phyloP scores from a whole-genome alignment of 2,888 invertebrate species.

The Macaria notata region DNA sequence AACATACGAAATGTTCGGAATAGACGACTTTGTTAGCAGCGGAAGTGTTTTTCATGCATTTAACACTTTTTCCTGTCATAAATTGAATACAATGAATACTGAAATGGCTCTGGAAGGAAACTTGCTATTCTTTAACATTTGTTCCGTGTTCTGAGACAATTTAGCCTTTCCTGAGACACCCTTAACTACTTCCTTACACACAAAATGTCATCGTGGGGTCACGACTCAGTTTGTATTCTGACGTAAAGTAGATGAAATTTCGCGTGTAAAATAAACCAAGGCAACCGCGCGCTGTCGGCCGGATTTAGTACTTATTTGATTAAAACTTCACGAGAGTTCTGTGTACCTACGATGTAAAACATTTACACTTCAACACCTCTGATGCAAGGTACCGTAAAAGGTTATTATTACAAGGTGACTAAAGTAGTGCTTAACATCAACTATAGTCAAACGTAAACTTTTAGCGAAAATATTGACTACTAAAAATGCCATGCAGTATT shows the following conservation, averaged over 20 bases:
- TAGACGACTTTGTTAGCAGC: background rate
- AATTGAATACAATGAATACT: constrained; percentile 8
- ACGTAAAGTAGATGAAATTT: constrained; percentile 6
- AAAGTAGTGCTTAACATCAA: too few species aligned
- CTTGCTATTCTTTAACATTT: constrained; percentile 16
- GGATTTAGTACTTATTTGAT: too few species aligned
- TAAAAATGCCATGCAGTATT: too few species aligned
- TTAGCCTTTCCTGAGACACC: constrained; percentile 26
- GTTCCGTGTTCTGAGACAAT: constrained; percentile 23
- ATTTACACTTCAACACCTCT: too few species aligned
- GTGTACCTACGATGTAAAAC: too few species aligned
- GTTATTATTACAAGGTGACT: too few species aligned
- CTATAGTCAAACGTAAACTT: too few species aligned
- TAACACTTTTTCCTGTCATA: background rate
- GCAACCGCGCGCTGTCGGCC: background rate
- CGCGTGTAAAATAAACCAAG: constrained; percentile 1
- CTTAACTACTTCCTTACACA: constrained; percentile 27
- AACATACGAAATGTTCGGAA: background rate
- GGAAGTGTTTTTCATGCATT: background rate
- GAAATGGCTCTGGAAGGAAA: constrained; percentile 5
- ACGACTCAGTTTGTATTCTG: constrained; percentile 9
- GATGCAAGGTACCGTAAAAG: too few species aligned
- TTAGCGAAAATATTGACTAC: too few species aligned
- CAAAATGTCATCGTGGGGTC: constrained; percentile 27
- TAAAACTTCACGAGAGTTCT: too few species aligned